Evolutionary conservation across 2,797 vertebrate genomes (phyloP).

Genomic region (Chaenodraco wilsoni): DNA sequence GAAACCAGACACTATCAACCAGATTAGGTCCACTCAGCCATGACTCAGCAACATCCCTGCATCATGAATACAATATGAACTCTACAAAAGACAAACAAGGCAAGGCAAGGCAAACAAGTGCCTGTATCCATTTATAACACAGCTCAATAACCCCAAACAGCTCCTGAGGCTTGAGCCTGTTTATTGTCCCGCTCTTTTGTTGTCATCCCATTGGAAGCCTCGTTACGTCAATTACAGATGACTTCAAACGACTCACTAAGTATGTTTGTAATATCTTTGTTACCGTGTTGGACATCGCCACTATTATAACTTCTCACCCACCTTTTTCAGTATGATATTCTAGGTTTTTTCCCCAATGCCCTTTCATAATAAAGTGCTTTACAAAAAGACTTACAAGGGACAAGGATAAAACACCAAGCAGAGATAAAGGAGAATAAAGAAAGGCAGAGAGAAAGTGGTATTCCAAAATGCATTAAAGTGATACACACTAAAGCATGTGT

Average conservation of each 20-base stretch:
- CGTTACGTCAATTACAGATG: neutral
- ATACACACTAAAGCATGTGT: neutral
- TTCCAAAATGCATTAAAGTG: conserved; percentile 4
- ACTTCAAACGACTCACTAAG: neutral
- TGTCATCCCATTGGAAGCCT: neutral
- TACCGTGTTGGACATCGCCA: neutral
- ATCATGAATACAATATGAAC: conserved; percentile 27
- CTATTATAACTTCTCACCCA: neutral
- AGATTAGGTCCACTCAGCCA: conserved; percentile 1
- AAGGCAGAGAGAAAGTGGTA: conserved; percentile 3
- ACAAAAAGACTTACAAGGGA: conserved; percentile 5
- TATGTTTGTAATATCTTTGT: neutral
- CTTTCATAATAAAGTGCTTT: conserved; percentile 9
- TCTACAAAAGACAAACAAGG: conserved; percentile 1
- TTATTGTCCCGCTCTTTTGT: neutral
- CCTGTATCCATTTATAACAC: conserved; percentile 20
- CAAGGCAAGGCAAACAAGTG: neutral
- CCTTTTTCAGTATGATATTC: neutral
- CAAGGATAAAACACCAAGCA: conserved; percentile 5
- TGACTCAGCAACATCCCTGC: conserved; percentile 13
- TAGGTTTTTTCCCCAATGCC: neutral
- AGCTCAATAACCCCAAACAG: conserved; percentile 17
- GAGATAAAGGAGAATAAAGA: conserved; percentile 1
- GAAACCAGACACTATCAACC: conserved; percentile 27
- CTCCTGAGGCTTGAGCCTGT: neutral